A percentile compares a stretch with the other conserved stretches of the same genome.
Conservation (phyloP, 1,140 invertebrate species). For the Zaprionus ghesquierei region DNA sequence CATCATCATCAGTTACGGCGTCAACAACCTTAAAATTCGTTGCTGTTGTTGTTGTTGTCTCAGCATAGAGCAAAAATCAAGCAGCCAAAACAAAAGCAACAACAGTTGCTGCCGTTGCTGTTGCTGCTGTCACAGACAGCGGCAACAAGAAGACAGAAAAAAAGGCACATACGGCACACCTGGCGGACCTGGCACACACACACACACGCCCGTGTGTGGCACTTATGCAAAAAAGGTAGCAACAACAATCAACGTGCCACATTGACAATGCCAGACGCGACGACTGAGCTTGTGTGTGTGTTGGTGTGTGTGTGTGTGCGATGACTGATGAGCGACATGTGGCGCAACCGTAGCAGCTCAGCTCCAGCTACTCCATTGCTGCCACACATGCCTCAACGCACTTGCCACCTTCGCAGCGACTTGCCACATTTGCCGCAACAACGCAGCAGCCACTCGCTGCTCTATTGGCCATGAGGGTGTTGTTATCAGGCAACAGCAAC, state of each 20-base stretch:
- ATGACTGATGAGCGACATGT: conserved; percentile 74
- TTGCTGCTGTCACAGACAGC: conserved; percentile 63
- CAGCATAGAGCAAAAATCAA: conserved; percentile 35
- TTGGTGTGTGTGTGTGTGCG: conserved; percentile 22
- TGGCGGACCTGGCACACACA: conserved; percentile 44
- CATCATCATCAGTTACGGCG: conserved; percentile 58
- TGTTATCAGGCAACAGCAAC: conserved; percentile 50
- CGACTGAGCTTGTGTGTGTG: conserved; percentile 19
- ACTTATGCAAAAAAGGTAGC: conserved; percentile 78
- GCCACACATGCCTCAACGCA: conserved; percentile 39
- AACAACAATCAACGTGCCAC: conserved; percentile 77
- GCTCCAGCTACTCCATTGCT: not conserved
- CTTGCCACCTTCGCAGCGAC: conserved; percentile 30
- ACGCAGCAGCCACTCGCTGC: conserved; percentile 15
- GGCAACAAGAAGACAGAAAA: conserved; percentile 52
- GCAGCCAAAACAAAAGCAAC: conserved; percentile 26
- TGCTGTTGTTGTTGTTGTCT: conserved; percentile 36
- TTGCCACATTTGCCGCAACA: not conserved
- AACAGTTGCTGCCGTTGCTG: conserved; percentile 15
- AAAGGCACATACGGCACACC: conserved; percentile 35
- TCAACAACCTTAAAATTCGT: conserved; percentile 75
- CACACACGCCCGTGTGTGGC: conserved; percentile 45
- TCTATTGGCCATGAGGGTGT: conserved; percentile 65
- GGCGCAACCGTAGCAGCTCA: conserved; percentile 23
- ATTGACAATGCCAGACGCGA: conserved; percentile 74